Percentiles rank a stretch among this genome's conserved stretches.
Conservation (phyloP, 2,888 invertebrate genomes). For the Cotesia congregata region DNA sequence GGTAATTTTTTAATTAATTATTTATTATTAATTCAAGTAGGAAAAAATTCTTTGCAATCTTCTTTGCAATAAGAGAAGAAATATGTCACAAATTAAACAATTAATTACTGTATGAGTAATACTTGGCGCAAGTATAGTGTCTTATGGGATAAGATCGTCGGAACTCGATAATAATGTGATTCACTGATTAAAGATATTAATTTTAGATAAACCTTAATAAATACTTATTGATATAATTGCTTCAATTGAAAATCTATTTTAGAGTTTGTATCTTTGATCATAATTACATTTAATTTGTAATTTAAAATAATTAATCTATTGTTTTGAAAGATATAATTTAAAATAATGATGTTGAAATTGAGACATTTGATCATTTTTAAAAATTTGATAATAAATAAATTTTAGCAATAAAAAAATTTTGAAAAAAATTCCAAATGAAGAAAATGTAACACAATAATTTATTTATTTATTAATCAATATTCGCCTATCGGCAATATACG, state of each 20-base stretch:
- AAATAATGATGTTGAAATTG: too few relatives aligned
- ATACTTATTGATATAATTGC: not conserved
- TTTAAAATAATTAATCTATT: not conserved
- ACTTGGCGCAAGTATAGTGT: not conserved
- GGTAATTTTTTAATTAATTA: constrained; percentile 26
- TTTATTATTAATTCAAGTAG: not conserved
- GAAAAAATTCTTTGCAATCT: too few relatives aligned
- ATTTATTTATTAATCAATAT: too few relatives aligned
- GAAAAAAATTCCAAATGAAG: too few relatives aligned
- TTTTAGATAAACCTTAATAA: not conserved
- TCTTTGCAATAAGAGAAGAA: too few relatives aligned
- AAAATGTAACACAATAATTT: too few relatives aligned
- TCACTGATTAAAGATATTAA: not conserved
- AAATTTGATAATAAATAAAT: too few relatives aligned
- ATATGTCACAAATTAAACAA: not conserved
- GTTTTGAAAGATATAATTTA: too few relatives aligned
- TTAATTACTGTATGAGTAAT: not conserved
- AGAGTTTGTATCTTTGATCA: not conserved
- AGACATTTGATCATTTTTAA: too few relatives aligned
- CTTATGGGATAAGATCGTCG: not conserved
- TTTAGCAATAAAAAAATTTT: too few relatives aligned
- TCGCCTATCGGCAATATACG: too few relatives aligned
- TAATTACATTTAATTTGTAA: not conserved
- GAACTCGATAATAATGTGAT: not conserved
- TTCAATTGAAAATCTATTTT: constrained; percentile 1